phyloP scores from a whole-genome alignment of 2,888 invertebrate species.

The Pristionchus entomophagus region DNA sequence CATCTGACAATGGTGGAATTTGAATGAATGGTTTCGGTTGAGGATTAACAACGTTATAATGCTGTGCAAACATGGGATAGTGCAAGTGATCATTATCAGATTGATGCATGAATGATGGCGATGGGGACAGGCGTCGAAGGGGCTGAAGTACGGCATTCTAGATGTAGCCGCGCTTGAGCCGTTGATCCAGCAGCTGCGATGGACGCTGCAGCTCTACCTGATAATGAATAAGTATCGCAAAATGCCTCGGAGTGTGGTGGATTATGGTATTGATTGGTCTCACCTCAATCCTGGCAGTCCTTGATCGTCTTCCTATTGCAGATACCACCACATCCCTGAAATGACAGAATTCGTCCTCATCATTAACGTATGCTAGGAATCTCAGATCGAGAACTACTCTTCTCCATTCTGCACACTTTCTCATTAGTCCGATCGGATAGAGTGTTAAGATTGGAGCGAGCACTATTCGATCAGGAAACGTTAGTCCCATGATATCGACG shows the following conservation, averaged over 20 bases:
- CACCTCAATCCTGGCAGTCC: conserved; percentile 87
- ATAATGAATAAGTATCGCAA: background rate
- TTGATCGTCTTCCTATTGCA: conserved; percentile 94
- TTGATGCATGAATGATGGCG: background rate
- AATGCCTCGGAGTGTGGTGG: background rate
- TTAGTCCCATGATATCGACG: too few species aligned
- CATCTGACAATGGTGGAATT: too few species aligned
- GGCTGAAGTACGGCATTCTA: background rate
- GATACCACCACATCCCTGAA: conserved; percentile 94
- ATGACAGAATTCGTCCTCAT: background rate
- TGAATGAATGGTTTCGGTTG: background rate
- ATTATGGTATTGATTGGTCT: background rate
- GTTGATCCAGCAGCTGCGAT: conserved; percentile 95
- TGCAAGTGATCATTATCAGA: conserved; percentile 8
- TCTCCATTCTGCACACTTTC: too few species aligned
- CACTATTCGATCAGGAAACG: background rate
- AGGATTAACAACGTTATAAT: background rate
- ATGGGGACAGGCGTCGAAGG: background rate
- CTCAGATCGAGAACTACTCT: too few species aligned
- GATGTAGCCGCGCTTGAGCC: conserved; percentile 77
- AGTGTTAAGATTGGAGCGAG: too few species aligned
- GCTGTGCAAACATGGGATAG: background rate
- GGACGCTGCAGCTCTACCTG: conserved; percentile 89
- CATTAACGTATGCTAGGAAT: too few species aligned
- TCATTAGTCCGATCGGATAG: too few species aligned